Evolutionary conservation across 2,113 vertebrate genomes (phyloP).

Genomic region (Synchiropus splendidus): DNA sequence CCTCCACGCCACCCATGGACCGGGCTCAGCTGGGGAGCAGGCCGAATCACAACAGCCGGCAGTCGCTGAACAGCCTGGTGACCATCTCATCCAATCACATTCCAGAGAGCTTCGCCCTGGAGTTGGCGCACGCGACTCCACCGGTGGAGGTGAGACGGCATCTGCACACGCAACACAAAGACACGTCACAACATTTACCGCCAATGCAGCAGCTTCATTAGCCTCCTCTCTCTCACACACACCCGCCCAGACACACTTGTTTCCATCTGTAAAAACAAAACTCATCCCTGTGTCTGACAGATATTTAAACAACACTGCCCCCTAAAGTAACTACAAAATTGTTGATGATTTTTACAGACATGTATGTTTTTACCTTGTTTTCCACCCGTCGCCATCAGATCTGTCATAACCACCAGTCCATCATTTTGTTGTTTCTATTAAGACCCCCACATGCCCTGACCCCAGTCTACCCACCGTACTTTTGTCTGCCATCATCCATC

Average conservation of each 20-base stretch:
- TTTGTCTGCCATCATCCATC: constrained; percentile 49
- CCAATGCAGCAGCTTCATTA: neutral
- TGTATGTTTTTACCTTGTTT: constrained; percentile 58
- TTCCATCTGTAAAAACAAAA: constrained; percentile 23
- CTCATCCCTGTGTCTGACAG: constrained; percentile 39
- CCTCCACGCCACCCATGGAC: constrained; percentile 82
- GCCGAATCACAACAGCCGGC: constrained; percentile 92
- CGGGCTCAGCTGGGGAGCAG: constrained; percentile 84
- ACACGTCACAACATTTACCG: neutral
- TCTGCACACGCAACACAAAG: constrained; percentile 4
- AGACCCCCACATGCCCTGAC: constrained; percentile 14
- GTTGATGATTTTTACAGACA: constrained; percentile 42
- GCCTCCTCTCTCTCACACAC: constrained; percentile 3
- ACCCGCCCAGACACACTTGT: constrained; percentile 6
- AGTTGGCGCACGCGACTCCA: constrained; percentile 88
- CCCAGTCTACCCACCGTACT: neutral
- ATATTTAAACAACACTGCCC: constrained; percentile 45
- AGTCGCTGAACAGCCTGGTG: constrained; percentile 93
- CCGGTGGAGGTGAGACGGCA: constrained; percentile 86
- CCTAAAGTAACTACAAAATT: constrained; percentile 35
- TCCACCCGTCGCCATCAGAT: constrained; percentile 38
- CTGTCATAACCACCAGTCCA: constrained; percentile 27
- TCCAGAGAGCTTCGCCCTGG: constrained; percentile 89
- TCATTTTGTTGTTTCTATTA: constrained; percentile 41
- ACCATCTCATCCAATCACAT: constrained; percentile 97